Evolutionary conservation across 2,888 invertebrate species (phyloP), one percentile per base, ranked within the genome.

Genomic region (Adelphocoris suturalis): DNA sequence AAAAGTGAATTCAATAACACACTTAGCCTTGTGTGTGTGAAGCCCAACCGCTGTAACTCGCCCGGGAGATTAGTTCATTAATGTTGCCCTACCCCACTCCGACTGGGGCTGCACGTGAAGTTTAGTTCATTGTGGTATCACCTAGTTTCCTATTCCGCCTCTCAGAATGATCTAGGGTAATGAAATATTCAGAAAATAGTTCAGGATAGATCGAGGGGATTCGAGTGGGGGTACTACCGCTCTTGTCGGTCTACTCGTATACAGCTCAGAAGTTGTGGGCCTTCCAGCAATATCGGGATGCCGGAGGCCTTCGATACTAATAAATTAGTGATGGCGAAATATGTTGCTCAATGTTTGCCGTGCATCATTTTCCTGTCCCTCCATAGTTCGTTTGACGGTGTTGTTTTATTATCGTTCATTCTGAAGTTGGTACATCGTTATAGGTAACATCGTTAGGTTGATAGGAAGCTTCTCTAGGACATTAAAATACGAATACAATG

Each of bases 1-100:
- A 12, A 19, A 68, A 68, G 23, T 68, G 68, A 68, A 68, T 68
- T 68, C 27, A 68, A 23, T 68, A 23, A 68, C 68, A 68, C 68
- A 68, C 68, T 68, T 68, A 68, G 68, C 9, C 11, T 68, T 23
- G 68, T 68, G n/a, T 68, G 27, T 23, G 68, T n/a, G n/a, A 16
- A n/a, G 68, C 68, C 68, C 68, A 13, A 68, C 27, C 68, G 23
- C 23, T 13, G 68, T 68, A 68, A 68, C 68, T 68, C 68, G 68
- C 68, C 68, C 68, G 23, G 19, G 68, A 68, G 68, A 68, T 68
- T 68, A 68, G 68, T 68, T 68, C 68, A 68, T 68, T 68, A 68
- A 61, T 61, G 61, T 61, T 61, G 14, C 68, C 9, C 68, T 23
- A 11, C 68, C 19, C 61, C 12, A 68, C 68, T 68, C 68, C 68